A percentile compares a stretch with the other conserved stretches of the same genome.
Evolutionary conservation across 2,888 invertebrate genomes (phyloP).

Genomic region (Dasypolia templi): DNA sequence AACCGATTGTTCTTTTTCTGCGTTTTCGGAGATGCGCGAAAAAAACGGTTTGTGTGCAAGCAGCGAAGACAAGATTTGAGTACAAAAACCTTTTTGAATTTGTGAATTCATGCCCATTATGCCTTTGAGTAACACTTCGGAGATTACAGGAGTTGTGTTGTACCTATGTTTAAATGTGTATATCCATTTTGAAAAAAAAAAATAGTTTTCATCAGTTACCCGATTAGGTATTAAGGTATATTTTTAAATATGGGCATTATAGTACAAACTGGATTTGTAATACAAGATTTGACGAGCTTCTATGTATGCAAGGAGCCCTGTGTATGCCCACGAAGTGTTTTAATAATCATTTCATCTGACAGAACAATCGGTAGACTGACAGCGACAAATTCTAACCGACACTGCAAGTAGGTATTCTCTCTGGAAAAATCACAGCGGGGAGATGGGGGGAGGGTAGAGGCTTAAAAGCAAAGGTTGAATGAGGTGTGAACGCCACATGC

Average conservation of each 20-base stretch:
- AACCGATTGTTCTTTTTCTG: background rate
- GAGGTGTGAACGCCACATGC: too few species aligned
- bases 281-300: too few species aligned
- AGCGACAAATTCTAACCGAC: background rate
- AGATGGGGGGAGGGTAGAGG: too few species aligned
- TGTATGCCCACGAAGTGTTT: background rate
- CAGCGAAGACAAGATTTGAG: background rate
- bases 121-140: too few species aligned
- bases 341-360: background rate
- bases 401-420: background rate
- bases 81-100: background rate
- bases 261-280: background rate
- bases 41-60: background rate
- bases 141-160: too few species aligned
- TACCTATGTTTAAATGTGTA: too few species aligned
- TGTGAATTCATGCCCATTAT: background rate
- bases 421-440: too few species aligned
- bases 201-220: too few species aligned
- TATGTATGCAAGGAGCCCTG: background rate
- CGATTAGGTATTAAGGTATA: too few species aligned
- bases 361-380: background rate
- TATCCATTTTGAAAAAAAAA: too few species aligned
- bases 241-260: background rate
- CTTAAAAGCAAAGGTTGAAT: too few species aligned
- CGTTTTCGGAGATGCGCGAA: background rate